A percentile compares a stretch with the other conserved stretches of the same genome.
These are phyloP conservation scores for Hydrotaea cyrtoneurina DNA, from an alignment of 2,888 invertebrate species.

Conservation along the genomic window DNA sequence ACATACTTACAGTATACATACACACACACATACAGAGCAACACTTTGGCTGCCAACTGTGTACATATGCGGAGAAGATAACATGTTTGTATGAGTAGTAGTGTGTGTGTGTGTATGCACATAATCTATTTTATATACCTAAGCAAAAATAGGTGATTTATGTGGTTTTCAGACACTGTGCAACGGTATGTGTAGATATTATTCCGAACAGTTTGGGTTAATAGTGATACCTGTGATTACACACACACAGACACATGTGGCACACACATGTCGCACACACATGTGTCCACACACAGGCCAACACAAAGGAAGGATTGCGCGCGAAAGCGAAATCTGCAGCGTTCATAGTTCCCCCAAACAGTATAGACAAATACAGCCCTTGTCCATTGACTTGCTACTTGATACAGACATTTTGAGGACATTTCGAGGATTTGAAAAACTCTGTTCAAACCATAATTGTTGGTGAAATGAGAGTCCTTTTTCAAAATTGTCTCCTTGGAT, in stretches of 20 bases:
- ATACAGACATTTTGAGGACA: too few species aligned
- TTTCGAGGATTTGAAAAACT: too few species aligned
- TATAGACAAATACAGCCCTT: too few species aligned
- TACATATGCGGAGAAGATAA: neutral
- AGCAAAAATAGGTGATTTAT: constrained; percentile 35
- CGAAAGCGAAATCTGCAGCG: too few species aligned
- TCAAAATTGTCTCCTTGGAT: too few species aligned
- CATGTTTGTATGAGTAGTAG: neutral
- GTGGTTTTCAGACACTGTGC: constrained; percentile 23
- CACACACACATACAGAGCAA: neutral
- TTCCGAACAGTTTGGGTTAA: neutral
- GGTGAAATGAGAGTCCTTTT: too few species aligned
- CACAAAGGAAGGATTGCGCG: neutral
- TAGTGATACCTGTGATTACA: neutral
- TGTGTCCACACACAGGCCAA: neutral
- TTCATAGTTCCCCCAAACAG: too few species aligned
- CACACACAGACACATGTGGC: neutral
- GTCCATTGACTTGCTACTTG: too few species aligned
- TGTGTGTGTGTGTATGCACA: neutral
- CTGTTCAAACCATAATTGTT: too few species aligned
- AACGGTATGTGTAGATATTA: too few species aligned
- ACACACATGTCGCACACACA: neutral
- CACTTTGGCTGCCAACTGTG: neutral
- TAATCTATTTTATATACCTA: neutral
- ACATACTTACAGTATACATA: neutral